Conservation (phyloP, 2,113 vertebrate genomes). For the Haemorhous mexicanus region DNA sequence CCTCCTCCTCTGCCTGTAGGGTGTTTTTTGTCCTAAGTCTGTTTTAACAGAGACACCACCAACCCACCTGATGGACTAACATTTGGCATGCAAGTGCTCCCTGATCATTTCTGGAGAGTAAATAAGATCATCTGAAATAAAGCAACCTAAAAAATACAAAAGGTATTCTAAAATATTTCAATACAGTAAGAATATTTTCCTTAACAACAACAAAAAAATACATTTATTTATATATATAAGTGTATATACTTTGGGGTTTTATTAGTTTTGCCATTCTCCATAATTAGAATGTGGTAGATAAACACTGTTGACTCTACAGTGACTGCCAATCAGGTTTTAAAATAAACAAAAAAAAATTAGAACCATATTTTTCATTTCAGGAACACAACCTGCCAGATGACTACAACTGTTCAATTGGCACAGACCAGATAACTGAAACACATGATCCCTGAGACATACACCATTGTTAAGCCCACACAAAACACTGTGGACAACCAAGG, state of each 20-base stretch:
- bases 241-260: not conserved
- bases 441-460: not conserved
- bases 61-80: not conserved
- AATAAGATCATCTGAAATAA: not conserved
- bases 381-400: constrained; percentile 2
- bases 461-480: not conserved
- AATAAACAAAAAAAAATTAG: not conserved
- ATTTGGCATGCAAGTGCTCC: not conserved
- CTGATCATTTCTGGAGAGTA: not conserved
- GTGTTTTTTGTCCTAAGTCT: not conserved
- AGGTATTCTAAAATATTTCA: not conserved
- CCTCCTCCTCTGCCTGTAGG: not conserved
- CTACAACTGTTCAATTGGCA: constrained; percentile 35
- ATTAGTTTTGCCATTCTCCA: not conserved
- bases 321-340: not conserved
- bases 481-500: not conserved
- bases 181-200: not conserved
- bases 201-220: not conserved
- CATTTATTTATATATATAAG: not conserved
- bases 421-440: not conserved
- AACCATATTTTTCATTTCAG: constrained; percentile 7
- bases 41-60: not conserved
- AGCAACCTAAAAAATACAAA: not conserved
- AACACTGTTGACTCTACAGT: not conserved
- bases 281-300: not conserved